Base-by-base conservation (phyloP, 1,140 invertebrate genomes). In the Atta texana region DNA sequence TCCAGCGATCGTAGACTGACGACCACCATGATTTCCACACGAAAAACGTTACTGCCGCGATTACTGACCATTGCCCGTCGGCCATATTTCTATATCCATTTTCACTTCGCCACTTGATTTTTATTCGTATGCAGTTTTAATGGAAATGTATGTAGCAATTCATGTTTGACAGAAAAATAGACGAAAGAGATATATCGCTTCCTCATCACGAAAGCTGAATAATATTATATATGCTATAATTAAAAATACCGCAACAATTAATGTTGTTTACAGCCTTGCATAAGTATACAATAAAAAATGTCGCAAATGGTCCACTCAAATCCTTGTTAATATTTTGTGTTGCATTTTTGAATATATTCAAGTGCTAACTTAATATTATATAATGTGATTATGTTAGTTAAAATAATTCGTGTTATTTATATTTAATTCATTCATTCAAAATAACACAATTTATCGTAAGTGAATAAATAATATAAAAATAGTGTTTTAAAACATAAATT, bases 51-150 rank as follows among this genome's bases (percentile, higher is more conserved):
- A 21, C 55, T 24, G 55, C 55, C 39, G 69, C 80, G 80, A 63
- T 84, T 75, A 84, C 69, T 75, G 80, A 84, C 69, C 55, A 57
- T 51, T 75, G 80, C 80, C 69, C 80, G 55, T 59, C 69, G 69
- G 80, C 28, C 69, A 59, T 84, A 84, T 55, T 84, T 84, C 80
- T 39, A 84, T 84, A 84, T 84, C 80, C 80, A 84, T 84, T 84
- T 84, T 74, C 69, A 51, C 69, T 74, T 84, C 55, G 39, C 24
- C 39, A 57, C 39, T 49, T 44, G 55, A 84, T 51, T 84, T 84
- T 84, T 84, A 82, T 84, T 75, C 55, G 55, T 72, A 39, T 63
- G 80, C 80, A 74, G 72, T 75, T 84, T 84, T 84, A 84, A 84
- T 84, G 55, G 63, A 84, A 84, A 84, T 69, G 44, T 21, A 81